Percentiles rank a stretch among this genome's conserved stretches.
These are phyloP conservation scores for Brachyrhaphis roseni DNA, from an alignment of 2,797 vertebrate species.

Conservation along the genomic window DNA sequence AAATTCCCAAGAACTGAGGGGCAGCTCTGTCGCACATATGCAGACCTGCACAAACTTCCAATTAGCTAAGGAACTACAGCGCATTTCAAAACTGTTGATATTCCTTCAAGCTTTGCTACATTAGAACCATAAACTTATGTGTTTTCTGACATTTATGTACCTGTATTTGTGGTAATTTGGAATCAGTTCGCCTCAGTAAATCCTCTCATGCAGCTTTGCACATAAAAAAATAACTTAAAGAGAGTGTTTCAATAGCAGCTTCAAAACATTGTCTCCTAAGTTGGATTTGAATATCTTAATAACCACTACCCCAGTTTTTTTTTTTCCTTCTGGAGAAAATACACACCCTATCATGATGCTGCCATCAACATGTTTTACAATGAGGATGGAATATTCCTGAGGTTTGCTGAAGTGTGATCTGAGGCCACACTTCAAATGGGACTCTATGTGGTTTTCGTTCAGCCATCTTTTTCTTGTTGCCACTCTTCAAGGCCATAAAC, in stretches of 20 bases:
- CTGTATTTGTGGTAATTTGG: neutral
- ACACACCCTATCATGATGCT: neutral
- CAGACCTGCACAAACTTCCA: slow-evolving; percentile 42
- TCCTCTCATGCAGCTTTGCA: neutral
- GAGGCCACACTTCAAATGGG: neutral
- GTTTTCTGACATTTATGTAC: neutral
- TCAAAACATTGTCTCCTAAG: neutral
- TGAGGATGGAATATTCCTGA: neutral
- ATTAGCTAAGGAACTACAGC: slow-evolving; percentile 20
- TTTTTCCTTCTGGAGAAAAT: neutral
- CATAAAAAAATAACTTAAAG: neutral
- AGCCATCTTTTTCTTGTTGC: neutral
- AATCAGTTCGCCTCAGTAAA: neutral
- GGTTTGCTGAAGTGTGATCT: neutral
- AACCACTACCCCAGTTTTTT: no score
- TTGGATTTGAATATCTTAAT: neutral
- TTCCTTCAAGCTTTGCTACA: neutral
- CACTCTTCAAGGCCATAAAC: neutral
- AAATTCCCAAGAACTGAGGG: slow-evolving; percentile 32
- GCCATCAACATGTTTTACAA: neutral
- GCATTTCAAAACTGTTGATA: neutral
- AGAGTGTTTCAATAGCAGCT: neutral
- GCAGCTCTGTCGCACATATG: slow-evolving; percentile 25
- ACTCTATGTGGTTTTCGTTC: neutral
- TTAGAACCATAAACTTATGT: neutral